Percentiles rank a stretch among this genome's conserved stretches.
Evolutionary conservation across 2,797 vertebrate genomes (phyloP).

Genomic region (Pelobates cultripes): DNA sequence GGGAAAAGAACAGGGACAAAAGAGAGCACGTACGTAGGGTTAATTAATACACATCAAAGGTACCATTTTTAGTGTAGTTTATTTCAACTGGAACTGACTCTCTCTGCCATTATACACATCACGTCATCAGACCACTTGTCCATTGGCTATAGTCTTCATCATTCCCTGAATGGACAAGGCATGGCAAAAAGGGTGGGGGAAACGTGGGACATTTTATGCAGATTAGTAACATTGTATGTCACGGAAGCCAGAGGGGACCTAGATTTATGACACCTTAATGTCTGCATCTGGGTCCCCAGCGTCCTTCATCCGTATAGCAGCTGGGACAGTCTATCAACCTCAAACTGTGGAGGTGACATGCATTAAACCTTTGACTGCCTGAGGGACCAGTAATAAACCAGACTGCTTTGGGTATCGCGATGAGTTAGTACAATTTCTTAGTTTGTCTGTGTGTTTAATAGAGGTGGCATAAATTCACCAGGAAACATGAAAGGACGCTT

Average conservation of each 20-base stretch:
- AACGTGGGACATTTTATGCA: slow-evolving; percentile 44
- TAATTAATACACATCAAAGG: slow-evolving; percentile 19
- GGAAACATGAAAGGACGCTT: not conserved
- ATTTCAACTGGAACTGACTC: slow-evolving; percentile 19
- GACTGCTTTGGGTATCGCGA: not conserved
- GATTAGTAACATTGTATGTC: slow-evolving; percentile 35
- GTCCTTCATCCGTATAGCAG: slow-evolving; percentile 41
- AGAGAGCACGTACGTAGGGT: slow-evolving; percentile 3
- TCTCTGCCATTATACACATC: slow-evolving; percentile 26
- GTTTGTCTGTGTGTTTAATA: not conserved
- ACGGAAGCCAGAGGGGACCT: slow-evolving; percentile 40
- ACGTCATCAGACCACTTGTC: slow-evolving; percentile 25
- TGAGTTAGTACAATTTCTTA: not conserved
- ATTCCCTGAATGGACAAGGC: not conserved
- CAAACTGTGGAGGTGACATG: slow-evolving; percentile 39
- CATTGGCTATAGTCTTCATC: not conserved
- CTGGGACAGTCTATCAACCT: slow-evolving; percentile 46
- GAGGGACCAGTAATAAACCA: not conserved
- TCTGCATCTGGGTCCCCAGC: slow-evolving; percentile 40
- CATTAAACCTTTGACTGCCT: slow-evolving; percentile 43
- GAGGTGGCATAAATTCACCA: not conserved
- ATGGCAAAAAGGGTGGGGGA: not conserved
- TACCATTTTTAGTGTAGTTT: not conserved
- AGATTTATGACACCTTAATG: slow-evolving; percentile 51
- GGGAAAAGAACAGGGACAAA: slow-evolving; percentile 9